Percentiles rank a stretch among this genome's conserved stretches.
phyloP scores from a whole-genome alignment of 2,113 vertebrate species.

The Bettongia penicillata region DNA sequence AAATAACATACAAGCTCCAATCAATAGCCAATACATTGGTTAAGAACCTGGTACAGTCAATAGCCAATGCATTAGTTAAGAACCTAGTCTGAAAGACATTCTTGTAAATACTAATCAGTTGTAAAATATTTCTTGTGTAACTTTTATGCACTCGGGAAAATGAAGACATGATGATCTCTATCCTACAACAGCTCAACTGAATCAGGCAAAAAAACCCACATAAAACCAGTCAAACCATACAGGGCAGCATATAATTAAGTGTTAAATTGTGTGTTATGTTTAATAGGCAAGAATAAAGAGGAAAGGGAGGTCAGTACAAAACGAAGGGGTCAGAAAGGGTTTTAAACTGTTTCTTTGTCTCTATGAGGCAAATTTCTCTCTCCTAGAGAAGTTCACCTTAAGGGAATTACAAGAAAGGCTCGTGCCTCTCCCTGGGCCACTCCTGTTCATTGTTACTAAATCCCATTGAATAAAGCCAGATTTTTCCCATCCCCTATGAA shows the following conservation, averaged over 20 bases:
- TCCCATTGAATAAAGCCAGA: slow-evolving; percentile 60
- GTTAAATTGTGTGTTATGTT: slow-evolving; percentile 33
- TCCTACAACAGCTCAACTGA: slow-evolving; percentile 8
- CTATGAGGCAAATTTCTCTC: not conserved
- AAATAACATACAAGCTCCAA: not conserved
- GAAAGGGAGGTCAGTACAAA: not conserved
- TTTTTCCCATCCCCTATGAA: slow-evolving; percentile 35
- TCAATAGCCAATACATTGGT: not conserved
- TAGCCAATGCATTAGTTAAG: not conserved
- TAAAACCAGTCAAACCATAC: not conserved
- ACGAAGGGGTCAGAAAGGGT: not conserved
- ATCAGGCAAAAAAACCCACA: not conserved
- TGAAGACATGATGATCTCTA: slow-evolving; percentile 39
- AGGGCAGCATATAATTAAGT: slow-evolving; percentile 13
- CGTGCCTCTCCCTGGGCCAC: slow-evolving; percentile 47
- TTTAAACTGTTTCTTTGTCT: slow-evolving; percentile 45
- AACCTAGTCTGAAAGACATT: too few relatives aligned
- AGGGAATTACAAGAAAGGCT: slow-evolving; percentile 47
- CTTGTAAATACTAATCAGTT: not conserved
- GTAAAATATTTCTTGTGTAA: not conserved
- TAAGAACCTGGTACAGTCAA: not conserved
- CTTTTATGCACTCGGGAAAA: not conserved
- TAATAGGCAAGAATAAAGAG: slow-evolving; percentile 38
- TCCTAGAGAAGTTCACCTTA: slow-evolving; percentile 4
- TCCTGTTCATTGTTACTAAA: slow-evolving; percentile 68